Evolutionary conservation across 2,888 invertebrate genomes (phyloP).

Genomic region (Drosophila parthenogenetica): DNA sequence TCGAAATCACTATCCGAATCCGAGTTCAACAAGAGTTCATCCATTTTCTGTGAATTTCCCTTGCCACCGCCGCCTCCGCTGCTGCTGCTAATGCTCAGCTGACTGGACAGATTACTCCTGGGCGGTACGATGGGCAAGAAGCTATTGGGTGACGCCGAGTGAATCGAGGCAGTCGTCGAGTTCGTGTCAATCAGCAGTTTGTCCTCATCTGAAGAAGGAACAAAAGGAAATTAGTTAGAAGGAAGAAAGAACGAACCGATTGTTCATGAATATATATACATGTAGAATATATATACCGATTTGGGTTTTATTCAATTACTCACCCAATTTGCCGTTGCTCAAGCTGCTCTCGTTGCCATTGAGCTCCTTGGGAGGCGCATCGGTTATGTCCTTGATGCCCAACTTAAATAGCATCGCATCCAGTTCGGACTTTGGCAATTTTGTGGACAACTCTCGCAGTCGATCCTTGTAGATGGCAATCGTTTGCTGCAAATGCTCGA

Average conservation of each 20-base stretch:
- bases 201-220: slow-evolving; percentile 73
- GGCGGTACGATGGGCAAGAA: slow-evolving; percentile 85
- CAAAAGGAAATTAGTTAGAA: background rate
- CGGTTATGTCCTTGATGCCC: slow-evolving; percentile 86
- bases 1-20: slow-evolving; percentile 95
- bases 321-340: slow-evolving; percentile 74
- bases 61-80: slow-evolving; percentile 82
- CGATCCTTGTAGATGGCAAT: slow-evolving; percentile 93
- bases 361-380: slow-evolving; percentile 77
- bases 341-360: slow-evolving; percentile 60
- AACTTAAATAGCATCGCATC: slow-evolving; percentile 86
- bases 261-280: background rate
- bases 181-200: slow-evolving; percentile 84
- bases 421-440: slow-evolving; percentile 83
- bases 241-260: too few relatives aligned
- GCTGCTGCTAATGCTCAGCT: slow-evolving; percentile 87
- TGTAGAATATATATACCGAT: background rate
- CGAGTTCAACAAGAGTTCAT: slow-evolving; percentile 90
- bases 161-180: slow-evolving; percentile 74
- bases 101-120: slow-evolving; percentile 83
- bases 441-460: slow-evolving; percentile 88
- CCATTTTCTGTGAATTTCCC: slow-evolving; percentile 91
- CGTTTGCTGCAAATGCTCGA: slow-evolving; percentile 94
- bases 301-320: slow-evolving; percentile 1
- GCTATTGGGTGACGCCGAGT: slow-evolving; percentile 76